A percentile compares a stretch with the other conserved stretches of the same genome.
Conservation (phyloP, 2,113 vertebrate genomes). For the Ciconia stormi region DNA sequence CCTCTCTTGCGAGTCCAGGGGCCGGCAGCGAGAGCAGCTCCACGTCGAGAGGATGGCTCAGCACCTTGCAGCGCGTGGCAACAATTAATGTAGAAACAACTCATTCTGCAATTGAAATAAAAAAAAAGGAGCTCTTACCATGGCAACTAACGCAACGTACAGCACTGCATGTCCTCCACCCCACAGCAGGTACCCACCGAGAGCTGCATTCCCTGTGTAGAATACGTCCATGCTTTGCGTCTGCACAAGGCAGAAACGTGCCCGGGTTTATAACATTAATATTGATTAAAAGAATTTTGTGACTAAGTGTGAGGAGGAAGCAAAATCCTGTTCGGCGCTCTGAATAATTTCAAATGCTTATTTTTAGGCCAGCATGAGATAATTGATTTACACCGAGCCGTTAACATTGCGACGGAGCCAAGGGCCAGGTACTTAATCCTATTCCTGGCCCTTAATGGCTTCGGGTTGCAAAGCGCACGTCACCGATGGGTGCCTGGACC, state of each 20-base stretch:
- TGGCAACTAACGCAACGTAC: not conserved
- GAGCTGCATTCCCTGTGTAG: not conserved
- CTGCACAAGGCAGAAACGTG: not conserved
- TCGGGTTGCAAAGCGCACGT: accelerated
- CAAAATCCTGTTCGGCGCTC: not conserved
- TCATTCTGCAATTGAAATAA: not conserved
- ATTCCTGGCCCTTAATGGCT: not conserved
- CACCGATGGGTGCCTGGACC: not conserved
- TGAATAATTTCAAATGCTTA: not conserved
- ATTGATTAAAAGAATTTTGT: slow-evolving; percentile 12
- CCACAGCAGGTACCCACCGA: not conserved
- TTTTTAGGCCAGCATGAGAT: slow-evolving; percentile 37
- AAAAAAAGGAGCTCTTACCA: not conserved
- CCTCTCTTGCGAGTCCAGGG: accelerated
- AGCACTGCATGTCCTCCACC: not conserved
- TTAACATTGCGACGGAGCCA: not conserved
- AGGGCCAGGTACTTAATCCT: not conserved
- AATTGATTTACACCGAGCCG: not conserved
- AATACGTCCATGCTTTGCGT: not conserved
- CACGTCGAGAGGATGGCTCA: not conserved
- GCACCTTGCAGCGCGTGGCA: not conserved
- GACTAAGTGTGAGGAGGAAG: slow-evolving; percentile 58
- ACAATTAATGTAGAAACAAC: not conserved
- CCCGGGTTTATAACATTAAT: not conserved
- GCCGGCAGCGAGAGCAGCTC: not conserved